Evolutionary conservation across 2,113 vertebrate genomes (phyloP).

Genomic region (Antennarius striatus): DNA sequence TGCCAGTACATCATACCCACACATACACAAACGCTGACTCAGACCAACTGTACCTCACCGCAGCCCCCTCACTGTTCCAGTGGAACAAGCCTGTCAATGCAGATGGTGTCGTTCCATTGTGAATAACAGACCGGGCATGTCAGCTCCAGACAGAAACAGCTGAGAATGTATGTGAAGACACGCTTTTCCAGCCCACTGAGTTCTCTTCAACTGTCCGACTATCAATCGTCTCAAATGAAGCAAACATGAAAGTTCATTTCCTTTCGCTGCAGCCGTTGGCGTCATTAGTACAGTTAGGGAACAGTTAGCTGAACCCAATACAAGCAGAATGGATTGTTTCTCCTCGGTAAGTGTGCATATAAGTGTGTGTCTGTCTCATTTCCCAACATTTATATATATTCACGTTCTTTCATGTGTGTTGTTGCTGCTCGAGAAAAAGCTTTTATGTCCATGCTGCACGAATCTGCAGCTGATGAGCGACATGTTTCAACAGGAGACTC

Average conservation of each 20-base stretch:
- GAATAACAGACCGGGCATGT: slow-evolving; percentile 57
- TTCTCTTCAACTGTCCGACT: slow-evolving; percentile 16
- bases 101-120: slow-evolving; percentile 62
- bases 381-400: background rate
- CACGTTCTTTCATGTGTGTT: background rate
- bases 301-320: background rate
- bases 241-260: background rate
- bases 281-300: no score
- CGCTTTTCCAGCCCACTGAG: slow-evolving; percentile 36
- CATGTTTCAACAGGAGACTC: slow-evolving; percentile 19
- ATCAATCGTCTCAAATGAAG: slow-evolving; percentile 39
- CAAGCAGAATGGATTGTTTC: background rate
- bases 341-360: background rate
- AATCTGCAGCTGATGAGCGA: slow-evolving; percentile 26
- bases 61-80: slow-evolving; percentile 49
- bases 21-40: slow-evolving; percentile 19
- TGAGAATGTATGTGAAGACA: slow-evolving; percentile 50
- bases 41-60: slow-evolving; percentile 58
- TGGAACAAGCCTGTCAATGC: slow-evolving; percentile 69
- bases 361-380: background rate
- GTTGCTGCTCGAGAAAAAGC: background rate
- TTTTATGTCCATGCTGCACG: slow-evolving; percentile 6
- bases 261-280: slow-evolving; percentile 3
- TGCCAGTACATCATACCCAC: slow-evolving; percentile 27
- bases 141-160: slow-evolving; percentile 58